Evolutionary conservation across 2,888 invertebrate genomes (phyloP).

Genomic region (Acanthosoma haemorrhoidale): DNA sequence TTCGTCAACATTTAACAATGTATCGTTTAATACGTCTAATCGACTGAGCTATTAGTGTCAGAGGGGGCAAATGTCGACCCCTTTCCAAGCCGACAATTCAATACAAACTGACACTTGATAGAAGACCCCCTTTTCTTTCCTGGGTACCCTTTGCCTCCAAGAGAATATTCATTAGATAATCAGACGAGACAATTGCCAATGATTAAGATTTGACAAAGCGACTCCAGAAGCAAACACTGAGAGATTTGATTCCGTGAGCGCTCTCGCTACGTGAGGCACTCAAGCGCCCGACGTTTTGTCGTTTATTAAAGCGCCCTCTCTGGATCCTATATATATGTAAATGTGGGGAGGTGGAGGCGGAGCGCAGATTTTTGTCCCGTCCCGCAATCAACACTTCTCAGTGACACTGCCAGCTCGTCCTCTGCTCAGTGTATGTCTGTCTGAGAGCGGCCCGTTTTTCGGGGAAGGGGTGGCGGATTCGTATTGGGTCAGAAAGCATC

Average conservation of each 20-base stretch:
- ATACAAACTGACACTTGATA: too few species aligned
- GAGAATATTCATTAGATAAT: neutral
- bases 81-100: too few species aligned
- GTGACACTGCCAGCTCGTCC: neutral
- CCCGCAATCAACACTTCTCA: neutral
- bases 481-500: too few species aligned
- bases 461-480: too few species aligned
- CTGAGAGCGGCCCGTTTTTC: too few species aligned
- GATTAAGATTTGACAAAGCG: neutral
- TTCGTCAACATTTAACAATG: too few species aligned
- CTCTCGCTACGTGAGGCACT: conserved; percentile 1
- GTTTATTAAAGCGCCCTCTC: conserved; percentile 13
- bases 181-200: neutral
- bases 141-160: neutral
- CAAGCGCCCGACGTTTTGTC: neutral
- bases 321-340: conserved; percentile 17
- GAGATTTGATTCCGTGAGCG: neutral
- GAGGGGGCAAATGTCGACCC: too few species aligned
- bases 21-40: too few species aligned
- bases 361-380: neutral
- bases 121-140: too few species aligned
- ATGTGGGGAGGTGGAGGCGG: neutral
- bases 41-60: too few species aligned
- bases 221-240: neutral
- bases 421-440: neutral